Percentiles rank a stretch among this genome's conserved stretches.
These are phyloP conservation scores for Labrus mixtus DNA, from an alignment of 2,113 vertebrate genomes.

Conservation along the genomic window DNA sequence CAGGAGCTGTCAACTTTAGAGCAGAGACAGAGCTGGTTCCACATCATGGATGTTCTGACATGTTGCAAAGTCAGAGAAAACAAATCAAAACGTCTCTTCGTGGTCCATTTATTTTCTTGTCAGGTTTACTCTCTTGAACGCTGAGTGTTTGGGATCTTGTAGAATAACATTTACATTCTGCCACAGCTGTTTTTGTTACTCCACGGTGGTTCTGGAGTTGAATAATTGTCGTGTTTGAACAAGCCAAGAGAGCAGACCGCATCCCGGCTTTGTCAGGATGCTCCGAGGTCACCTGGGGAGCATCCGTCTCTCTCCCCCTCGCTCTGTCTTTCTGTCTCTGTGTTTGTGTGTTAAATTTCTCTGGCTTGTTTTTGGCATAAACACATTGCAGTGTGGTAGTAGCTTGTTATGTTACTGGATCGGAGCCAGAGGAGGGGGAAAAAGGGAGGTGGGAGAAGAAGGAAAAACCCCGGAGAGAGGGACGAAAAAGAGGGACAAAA, in stretches of 20 bases:
- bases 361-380: constrained; percentile 66
- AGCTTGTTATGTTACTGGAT: constrained; percentile 56
- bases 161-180: constrained; percentile 40
- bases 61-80: neutral
- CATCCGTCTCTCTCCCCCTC: constrained; percentile 16
- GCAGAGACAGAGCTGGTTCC: constrained; percentile 26
- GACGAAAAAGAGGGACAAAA: neutral
- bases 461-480: constrained; percentile 6
- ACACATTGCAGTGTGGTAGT: constrained; percentile 54
- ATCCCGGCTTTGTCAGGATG: constrained; percentile 47
- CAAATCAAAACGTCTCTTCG: neutral
- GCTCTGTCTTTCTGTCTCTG: neutral
- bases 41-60: constrained; percentile 35
- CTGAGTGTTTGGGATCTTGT: constrained; percentile 3
- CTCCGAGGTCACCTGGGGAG: constrained; percentile 59
- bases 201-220: constrained; percentile 27
- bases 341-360: constrained; percentile 59
- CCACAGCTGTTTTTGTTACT: constrained; percentile 28
- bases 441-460: constrained; percentile 1
- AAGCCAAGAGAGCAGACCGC: constrained; percentile 52
- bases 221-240: constrained; percentile 59
- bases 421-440: constrained; percentile 29
- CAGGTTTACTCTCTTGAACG: neutral
- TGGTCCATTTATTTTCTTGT: neutral
- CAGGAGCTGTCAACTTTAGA: constrained; percentile 52